These are phyloP conservation scores for Dynastes grantii DNA, from an alignment of 2,888 invertebrate species.

Conservation along the genomic window DNA sequence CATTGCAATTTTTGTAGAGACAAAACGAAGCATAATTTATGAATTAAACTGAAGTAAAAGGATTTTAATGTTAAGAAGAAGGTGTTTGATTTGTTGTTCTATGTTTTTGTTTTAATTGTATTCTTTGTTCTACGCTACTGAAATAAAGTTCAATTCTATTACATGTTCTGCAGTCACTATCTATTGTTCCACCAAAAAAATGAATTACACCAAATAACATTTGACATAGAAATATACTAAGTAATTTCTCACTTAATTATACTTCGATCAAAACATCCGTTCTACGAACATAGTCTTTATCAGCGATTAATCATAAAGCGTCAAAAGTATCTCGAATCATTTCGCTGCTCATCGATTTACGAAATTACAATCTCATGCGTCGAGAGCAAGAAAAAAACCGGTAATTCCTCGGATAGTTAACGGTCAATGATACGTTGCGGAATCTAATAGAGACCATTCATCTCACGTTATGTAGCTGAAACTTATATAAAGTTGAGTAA, in stretches of 20 bases:
- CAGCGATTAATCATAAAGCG: slow-evolving; percentile 9
- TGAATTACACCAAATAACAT: too few species aligned
- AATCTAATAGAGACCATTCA: slow-evolving; percentile 23
- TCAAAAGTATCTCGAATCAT: not conserved
- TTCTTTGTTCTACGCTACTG: too few species aligned
- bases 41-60: too few species aligned
- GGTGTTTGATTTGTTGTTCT: too few species aligned
- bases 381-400: slow-evolving; percentile 17
- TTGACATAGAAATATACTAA: not conserved
- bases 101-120: too few species aligned
- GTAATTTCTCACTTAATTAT: slow-evolving; percentile 4
- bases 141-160: too few species aligned
- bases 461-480: slow-evolving; percentile 6
- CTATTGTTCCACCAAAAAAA: too few species aligned
- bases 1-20: too few species aligned
- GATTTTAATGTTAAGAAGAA: too few species aligned
- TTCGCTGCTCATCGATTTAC: slow-evolving; percentile 18
- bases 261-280: not conserved
- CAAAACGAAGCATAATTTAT: too few species aligned
- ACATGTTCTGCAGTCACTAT: too few species aligned
- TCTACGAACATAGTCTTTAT: not conserved
- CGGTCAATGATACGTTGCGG: slow-evolving; percentile 39
- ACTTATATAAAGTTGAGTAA: slow-evolving; percentile 23
- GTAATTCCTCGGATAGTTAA: slow-evolving; percentile 36
- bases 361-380: slow-evolving; percentile 17